Conservation (phyloP, 2,888 invertebrate genomes). For the Timandra comae region DNA sequence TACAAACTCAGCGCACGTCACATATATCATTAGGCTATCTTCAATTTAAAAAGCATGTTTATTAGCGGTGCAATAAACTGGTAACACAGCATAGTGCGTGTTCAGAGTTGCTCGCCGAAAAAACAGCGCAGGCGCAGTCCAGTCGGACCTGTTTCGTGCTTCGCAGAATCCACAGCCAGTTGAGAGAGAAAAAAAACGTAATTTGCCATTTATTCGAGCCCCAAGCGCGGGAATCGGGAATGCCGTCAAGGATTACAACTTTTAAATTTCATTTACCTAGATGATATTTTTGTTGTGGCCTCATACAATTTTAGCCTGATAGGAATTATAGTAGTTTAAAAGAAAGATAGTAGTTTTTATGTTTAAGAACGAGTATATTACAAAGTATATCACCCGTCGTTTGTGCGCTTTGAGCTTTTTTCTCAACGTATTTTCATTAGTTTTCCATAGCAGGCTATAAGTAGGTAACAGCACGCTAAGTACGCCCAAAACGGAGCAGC, state of each 20-base stretch:
- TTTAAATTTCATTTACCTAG: too few species aligned
- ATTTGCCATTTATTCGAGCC: constrained; percentile 52
- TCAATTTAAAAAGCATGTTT: constrained; percentile 3
- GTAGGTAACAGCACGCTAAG: too few species aligned
- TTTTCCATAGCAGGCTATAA: too few species aligned
- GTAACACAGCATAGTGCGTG: constrained; percentile 38
- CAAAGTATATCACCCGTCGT: too few species aligned
- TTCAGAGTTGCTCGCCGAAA: constrained; percentile 52
- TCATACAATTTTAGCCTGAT: too few species aligned
- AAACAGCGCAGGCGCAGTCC: constrained; percentile 49
- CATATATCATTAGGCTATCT: constrained; percentile 7
- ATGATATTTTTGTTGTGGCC: too few species aligned
- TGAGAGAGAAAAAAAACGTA: constrained; percentile 50
- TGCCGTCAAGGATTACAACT: constrained; percentile 69
- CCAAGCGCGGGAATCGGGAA: constrained; percentile 39
- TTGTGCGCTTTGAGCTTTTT: too few species aligned
- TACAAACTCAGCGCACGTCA: not conserved
- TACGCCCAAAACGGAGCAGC: too few species aligned
- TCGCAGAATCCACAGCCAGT: constrained; percentile 54
- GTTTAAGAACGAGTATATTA: too few species aligned
- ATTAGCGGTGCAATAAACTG: constrained; percentile 23
- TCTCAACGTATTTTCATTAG: too few species aligned
- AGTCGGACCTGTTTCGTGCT: constrained; percentile 62
- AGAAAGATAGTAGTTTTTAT: too few species aligned
- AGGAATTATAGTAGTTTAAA: too few species aligned